Evolutionary conservation across 2,888 invertebrate species (phyloP).

Genomic region (Seira musarum): DNA sequence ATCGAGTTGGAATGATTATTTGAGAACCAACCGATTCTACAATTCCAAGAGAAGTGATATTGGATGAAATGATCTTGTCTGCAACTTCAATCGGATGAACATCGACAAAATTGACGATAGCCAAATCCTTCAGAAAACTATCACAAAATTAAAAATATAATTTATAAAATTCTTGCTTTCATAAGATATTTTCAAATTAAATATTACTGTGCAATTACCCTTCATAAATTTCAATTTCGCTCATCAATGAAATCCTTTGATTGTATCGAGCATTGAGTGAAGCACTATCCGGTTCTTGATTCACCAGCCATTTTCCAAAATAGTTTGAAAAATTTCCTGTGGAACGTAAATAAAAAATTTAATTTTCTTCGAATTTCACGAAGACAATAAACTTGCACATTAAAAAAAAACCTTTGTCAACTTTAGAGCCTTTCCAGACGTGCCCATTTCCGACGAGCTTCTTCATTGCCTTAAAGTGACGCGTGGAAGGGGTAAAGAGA

Average conservation of each 20-base stretch:
- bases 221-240: slow-evolving; percentile 20
- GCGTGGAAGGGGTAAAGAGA: slow-evolving; percentile 32
- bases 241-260: slow-evolving; percentile 14
- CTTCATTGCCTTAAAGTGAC: slow-evolving; percentile 26
- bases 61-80: slow-evolving; percentile 12
- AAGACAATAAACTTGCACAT: too few species aligned
- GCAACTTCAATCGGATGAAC: slow-evolving; percentile 32
- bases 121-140: slow-evolving; percentile 10
- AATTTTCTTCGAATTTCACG: too few species aligned
- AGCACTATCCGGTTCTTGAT: background rate
- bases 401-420: slow-evolving; percentile 7
- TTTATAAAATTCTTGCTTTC: too few species aligned
- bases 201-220: too few species aligned
- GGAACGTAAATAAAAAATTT: too few species aligned
- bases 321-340: slow-evolving; percentile 23
- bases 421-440: slow-evolving; percentile 18
- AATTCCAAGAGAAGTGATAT: background rate
- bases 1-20: too few species aligned
- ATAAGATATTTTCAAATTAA: too few species aligned
- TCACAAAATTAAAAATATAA: too few species aligned
- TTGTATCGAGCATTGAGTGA: slow-evolving; percentile 19
- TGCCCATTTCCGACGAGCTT: slow-evolving; percentile 28
- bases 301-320: slow-evolving; percentile 37
- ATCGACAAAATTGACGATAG: slow-evolving; percentile 26
- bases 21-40: slow-evolving; percentile 14